These are phyloP conservation scores for Passer domesticus DNA, from an alignment of 2,113 vertebrate species.

Conservation along the genomic window DNA sequence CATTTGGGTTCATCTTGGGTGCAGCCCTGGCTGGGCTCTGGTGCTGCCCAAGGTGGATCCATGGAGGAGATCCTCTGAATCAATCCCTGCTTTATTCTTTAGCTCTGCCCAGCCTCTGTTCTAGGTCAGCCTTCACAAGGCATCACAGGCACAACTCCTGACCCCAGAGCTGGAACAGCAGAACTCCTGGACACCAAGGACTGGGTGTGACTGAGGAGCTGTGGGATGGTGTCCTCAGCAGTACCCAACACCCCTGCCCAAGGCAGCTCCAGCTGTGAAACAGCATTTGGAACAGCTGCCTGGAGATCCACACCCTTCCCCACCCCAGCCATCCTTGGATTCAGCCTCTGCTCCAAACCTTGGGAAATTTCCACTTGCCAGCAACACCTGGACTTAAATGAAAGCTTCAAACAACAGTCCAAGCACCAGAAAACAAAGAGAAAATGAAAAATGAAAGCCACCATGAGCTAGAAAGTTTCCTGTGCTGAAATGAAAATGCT, in stretches of 20 bases:
- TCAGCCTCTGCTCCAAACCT: background rate
- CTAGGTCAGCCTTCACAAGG: background rate
- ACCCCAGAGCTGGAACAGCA: background rate
- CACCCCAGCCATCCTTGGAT: background rate
- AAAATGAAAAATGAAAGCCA: background rate
- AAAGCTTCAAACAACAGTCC: background rate
- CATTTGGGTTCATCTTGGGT: too few species aligned
- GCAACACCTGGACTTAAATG: background rate
- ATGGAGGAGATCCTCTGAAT: too few species aligned
- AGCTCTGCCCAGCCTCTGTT: background rate
- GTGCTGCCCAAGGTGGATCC: too few species aligned
- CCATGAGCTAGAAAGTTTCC: background rate
- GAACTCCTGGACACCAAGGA: background rate
- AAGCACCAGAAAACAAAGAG: background rate
- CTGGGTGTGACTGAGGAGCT: background rate
- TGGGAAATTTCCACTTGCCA: background rate
- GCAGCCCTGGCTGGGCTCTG: too few species aligned
- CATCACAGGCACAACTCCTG: background rate
- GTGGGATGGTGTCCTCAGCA: background rate
- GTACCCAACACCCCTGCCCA: rapidly evolving
- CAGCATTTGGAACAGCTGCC: background rate
- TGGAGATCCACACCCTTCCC: background rate
- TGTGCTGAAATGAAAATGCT: background rate
- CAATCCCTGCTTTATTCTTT: background rate
- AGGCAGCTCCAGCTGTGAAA: background rate